Percentiles rank a stretch among this genome's conserved stretches.
phyloP scores from a whole-genome alignment of 2,888 invertebrate genomes.

The Xylophagus ater region DNA sequence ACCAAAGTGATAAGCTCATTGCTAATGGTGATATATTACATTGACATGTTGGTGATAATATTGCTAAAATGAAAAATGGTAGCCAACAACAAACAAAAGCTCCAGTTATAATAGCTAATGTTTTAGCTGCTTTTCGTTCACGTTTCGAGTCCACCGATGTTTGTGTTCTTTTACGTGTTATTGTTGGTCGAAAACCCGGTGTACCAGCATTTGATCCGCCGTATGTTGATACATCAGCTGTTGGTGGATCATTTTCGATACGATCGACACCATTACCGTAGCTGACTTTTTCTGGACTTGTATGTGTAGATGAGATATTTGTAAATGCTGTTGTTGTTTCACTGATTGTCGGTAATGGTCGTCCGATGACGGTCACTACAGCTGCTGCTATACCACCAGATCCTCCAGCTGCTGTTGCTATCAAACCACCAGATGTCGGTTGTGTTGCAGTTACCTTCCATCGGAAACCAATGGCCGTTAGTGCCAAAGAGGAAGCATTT shows the following conservation, averaged over 20 bases:
- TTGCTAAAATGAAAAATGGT: slow-evolving; percentile 89
- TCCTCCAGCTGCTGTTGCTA: slow-evolving; percentile 51
- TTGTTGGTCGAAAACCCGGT: slow-evolving; percentile 19
- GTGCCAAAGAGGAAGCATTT: slow-evolving; percentile 21
- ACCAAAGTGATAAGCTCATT: slow-evolving; percentile 77
- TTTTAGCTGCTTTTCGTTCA: slow-evolving; percentile 89
- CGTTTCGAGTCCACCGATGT: slow-evolving; percentile 53
- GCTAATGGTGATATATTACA: slow-evolving; percentile 63
- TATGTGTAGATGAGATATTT: slow-evolving; percentile 59
- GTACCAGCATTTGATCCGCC: slow-evolving; percentile 27
- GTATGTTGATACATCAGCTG: slow-evolving; percentile 41
- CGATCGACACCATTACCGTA: slow-evolving; percentile 52
- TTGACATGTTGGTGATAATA: slow-evolving; percentile 77
- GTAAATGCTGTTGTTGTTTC: slow-evolving; percentile 62
- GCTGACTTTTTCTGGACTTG: slow-evolving; percentile 64
- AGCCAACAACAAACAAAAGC: slow-evolving; percentile 91
- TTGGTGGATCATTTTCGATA: slow-evolving; percentile 41
- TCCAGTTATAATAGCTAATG: slow-evolving; percentile 86
- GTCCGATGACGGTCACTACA: slow-evolving; percentile 56
- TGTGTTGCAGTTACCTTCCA: slow-evolving; percentile 20
- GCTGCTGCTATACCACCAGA: slow-evolving; percentile 63
- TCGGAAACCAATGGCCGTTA: slow-evolving; percentile 21
- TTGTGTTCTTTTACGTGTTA: slow-evolving; percentile 33
- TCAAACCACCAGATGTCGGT: slow-evolving; percentile 19
- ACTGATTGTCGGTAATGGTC: slow-evolving; percentile 61